phyloP scores from a whole-genome alignment of 2,888 invertebrate genomes.

The Archips crataeganus region DNA sequence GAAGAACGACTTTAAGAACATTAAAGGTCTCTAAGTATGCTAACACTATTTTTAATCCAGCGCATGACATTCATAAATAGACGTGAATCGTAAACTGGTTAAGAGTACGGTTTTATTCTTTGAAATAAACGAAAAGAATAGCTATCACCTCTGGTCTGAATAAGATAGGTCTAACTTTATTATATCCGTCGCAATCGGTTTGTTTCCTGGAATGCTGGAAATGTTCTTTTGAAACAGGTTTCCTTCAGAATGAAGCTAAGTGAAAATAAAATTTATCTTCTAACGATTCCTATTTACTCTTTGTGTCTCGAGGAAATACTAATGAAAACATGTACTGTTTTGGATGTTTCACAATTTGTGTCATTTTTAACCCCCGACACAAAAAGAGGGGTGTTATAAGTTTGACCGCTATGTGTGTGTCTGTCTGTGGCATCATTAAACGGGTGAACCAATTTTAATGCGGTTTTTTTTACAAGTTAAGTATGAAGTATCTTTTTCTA shows the following conservation, averaged over 20 bases:
- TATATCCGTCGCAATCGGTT: conserved; percentile 2
- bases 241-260: conserved; percentile 1
- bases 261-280: conserved; percentile 14
- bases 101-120: background rate
- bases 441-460: too few relatives aligned
- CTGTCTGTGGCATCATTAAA: too few relatives aligned
- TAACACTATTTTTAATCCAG: too few relatives aligned
- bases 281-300: conserved; percentile 1
- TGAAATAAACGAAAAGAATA: background rate
- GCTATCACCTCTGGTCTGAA: background rate
- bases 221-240: conserved; percentile 5
- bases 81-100: too few relatives aligned
- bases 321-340: background rate
- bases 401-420: too few relatives aligned
- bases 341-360: background rate
- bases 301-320: background rate
- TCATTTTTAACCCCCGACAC: too few relatives aligned
- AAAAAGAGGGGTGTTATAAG: too few relatives aligned
- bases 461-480: too few relatives aligned
- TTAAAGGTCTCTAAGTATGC: too few relatives aligned
- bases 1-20: too few relatives aligned
- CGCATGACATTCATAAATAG: too few relatives aligned
- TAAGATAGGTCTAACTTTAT: background rate
- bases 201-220: conserved; percentile 17
- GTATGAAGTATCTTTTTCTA: too few relatives aligned